A percentile compares a stretch with the other conserved stretches of the same genome.
These are phyloP conservation scores for Anhinga rufa DNA, from an alignment of 2,113 vertebrate species.

Conservation along the genomic window DNA sequence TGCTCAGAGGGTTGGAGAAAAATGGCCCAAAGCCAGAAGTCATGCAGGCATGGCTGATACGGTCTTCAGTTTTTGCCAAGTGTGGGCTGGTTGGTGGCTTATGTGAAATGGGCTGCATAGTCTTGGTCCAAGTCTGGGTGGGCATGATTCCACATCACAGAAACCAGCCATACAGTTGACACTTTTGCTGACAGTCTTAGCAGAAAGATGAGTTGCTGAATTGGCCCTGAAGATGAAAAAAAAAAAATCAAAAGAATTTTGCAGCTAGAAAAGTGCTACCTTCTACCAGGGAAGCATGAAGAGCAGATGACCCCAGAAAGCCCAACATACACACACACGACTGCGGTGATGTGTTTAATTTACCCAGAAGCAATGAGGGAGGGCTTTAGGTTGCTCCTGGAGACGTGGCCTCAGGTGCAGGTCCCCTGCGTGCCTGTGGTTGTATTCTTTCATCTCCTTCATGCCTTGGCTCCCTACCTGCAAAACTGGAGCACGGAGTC, in stretches of 20 bases:
- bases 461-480: not conserved
- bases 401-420: not conserved
- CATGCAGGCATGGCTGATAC: conserved; percentile 26
- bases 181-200: not conserved
- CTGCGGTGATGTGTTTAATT: not conserved
- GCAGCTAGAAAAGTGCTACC: not conserved
- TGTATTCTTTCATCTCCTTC: not conserved
- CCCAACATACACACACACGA: fast-evolving
- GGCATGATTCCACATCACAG: conserved; percentile 48
- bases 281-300: not conserved
- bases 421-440: not conserved
- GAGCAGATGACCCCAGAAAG: not conserved
- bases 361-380: not conserved
- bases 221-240: not conserved
- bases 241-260: not conserved
- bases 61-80: conserved; percentile 8
- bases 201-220: not conserved
- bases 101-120: not conserved
- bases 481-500: not conserved
- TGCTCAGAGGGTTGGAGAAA: not conserved
- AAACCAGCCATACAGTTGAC: not conserved
- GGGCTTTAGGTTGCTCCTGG: not conserved
- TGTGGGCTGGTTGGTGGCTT: conserved; percentile 35
- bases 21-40: conserved; percentile 24
- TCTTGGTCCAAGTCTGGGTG: conserved; percentile 21